Evolutionary conservation across 2,888 invertebrate genomes (phyloP), one percentile per base, ranked within the genome.

Genomic region (Zonitis immaculata): DNA sequence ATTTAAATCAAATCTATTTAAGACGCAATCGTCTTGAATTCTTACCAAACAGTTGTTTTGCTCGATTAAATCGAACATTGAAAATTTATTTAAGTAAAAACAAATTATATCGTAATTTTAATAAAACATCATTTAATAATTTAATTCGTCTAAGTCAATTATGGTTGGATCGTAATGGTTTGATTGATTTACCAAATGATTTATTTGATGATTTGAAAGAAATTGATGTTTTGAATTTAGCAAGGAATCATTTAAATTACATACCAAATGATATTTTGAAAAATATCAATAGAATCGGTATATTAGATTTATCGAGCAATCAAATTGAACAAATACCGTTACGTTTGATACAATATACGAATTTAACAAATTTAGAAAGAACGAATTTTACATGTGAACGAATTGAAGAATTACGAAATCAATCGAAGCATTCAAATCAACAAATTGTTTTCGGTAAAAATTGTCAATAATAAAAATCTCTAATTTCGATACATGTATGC

Each of bases 21-120:
- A 30, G 51, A 51, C 42, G 53, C n/a, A 59, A 59, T 42, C 22
- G 43, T 8, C 49, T 58, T 7, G n/a, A 43, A 20, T 18, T 20
- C 11, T 6, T 57, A 8, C 49, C 49, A 12, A 26, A 51, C 12
- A 30, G 50, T 26, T 47, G 54, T 2, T 54, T 60, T 42, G 50
- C 11, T 27, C n/a, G n/a, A n/a, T n/a, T n/a, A n/a, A n/a, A n/a
- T n/a, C n/a, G n/a, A n/a, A n/a, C n/a, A n/a, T 50, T 52, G 9
- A 66, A 62, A 22, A 59, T 70, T 27, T 68, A 60, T 47, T 52
- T 70, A 12, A 69, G 69, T 47, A 67, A 65, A 47, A 70, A 70
- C 46, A 56, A 56, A 32, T 64, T 70, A 25, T 50, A 53, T 4
- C 12, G 32, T 3, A 47, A 52, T 1, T 56, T 70, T 2, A 48